phyloP scores from a whole-genome alignment of 2,113 vertebrate genomes.

The Kryptolebias marmoratus region DNA sequence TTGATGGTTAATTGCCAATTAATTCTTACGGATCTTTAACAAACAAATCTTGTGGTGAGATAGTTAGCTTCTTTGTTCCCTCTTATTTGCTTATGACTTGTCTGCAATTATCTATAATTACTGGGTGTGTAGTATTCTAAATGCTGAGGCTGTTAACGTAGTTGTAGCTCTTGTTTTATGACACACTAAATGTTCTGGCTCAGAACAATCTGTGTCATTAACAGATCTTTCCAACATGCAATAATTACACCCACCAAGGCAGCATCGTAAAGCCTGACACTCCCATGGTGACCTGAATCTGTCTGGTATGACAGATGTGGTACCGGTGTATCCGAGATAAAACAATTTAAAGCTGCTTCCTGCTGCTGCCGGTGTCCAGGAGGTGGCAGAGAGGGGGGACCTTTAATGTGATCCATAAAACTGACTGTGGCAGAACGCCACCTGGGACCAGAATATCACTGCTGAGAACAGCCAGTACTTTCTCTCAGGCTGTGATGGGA shows the following conservation, averaged over 20 bases:
- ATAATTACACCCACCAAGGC: background rate
- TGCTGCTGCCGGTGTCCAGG: slow-evolving; percentile 24
- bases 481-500: background rate
- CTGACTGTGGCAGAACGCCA: slow-evolving; percentile 1
- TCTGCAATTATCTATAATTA: no score
- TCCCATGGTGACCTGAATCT: background rate
- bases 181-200: no score
- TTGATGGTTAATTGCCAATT: no score
- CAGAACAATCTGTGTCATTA: no score
- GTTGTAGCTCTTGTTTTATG: no score
- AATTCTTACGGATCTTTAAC: no score
- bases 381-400: slow-evolving; percentile 36
- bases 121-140: no score
- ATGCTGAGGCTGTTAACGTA: no score
- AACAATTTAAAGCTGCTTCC: background rate
- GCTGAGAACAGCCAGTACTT: background rate
- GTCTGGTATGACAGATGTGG: slow-evolving; percentile 7
- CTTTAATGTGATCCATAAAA: background rate
- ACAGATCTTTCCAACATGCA: background rate
- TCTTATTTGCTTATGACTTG: no score
- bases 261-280: background rate
- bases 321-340: background rate
- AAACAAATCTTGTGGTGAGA: no score
- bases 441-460: background rate
- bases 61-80: no score